phyloP scores from a whole-genome alignment of 2,797 vertebrate genomes.

The Chaetophractus vellerosus region DNA sequence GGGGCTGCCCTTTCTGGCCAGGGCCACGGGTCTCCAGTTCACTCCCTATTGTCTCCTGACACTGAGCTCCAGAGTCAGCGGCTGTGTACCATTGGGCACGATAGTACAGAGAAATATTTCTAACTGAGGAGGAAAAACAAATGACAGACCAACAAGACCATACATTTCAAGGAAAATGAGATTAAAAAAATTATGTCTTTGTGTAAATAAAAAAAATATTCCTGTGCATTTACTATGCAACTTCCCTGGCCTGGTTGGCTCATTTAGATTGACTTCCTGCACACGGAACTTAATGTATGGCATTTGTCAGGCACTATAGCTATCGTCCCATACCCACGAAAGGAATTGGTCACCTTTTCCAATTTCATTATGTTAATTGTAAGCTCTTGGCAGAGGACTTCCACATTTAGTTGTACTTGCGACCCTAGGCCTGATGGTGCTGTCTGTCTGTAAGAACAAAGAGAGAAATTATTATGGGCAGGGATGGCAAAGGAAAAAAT shows the following conservation, averaged over 20 bases:
- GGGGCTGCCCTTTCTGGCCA: no score
- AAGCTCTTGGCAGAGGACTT: constrained; percentile 93
- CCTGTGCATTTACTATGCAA: background rate
- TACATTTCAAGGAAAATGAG: background rate
- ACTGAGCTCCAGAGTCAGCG: background rate
- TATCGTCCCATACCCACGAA: background rate
- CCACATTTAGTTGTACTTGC: constrained; percentile 89
- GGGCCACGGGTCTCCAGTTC: background rate
- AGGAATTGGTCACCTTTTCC: constrained; percentile 93
- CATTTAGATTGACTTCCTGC: background rate
- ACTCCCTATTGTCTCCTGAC: background rate
- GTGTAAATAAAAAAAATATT: background rate
- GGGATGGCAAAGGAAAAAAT: background rate
- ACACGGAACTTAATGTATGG: background rate
- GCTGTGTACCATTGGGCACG: background rate
- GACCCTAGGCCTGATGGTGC: constrained; percentile 83
- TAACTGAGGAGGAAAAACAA: background rate
- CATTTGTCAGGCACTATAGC: background rate
- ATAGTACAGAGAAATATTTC: background rate
- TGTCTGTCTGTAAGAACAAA: constrained; percentile 88
- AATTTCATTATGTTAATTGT: constrained; percentile 94
- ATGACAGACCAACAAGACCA: background rate
- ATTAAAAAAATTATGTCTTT: constrained; percentile 7
- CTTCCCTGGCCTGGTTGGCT: background rate
- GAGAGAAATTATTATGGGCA: background rate